phyloP scores from a whole-genome alignment of 64 coral and sea anemone species.

The Pocillopora verrucosa region DNA sequence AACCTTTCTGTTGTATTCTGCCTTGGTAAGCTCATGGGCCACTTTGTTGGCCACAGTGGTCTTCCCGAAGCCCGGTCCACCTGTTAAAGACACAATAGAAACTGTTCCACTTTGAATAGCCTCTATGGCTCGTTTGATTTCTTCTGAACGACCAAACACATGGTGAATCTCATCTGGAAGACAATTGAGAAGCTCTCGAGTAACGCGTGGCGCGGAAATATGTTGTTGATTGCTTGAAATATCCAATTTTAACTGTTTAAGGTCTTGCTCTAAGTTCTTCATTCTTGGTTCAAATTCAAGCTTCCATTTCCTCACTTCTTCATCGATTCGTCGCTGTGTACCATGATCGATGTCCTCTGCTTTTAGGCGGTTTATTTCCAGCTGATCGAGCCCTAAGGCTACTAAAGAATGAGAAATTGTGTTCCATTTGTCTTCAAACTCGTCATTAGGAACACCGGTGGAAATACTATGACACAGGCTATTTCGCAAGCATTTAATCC shows the following conservation, averaged over 20 bases:
- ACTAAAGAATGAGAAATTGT: constrained; percentile 9
- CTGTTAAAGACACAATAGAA: constrained; percentile 35
- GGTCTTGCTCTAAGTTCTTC: background rate
- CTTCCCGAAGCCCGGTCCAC: constrained; percentile 69
- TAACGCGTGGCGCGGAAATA: no score
- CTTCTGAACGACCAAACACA: constrained; percentile 23
- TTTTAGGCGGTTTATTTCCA: constrained; percentile 36
- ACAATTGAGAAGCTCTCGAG: background rate
- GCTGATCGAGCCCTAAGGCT: constrained; percentile 34
- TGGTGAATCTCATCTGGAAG: constrained; percentile 23
- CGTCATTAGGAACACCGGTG: background rate
- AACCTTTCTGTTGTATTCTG: background rate
- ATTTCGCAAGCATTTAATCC: constrained; percentile 57
- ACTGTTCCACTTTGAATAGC: background rate
- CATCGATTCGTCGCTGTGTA: constrained; percentile 6
- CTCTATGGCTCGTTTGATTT: background rate
- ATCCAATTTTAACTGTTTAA: background rate
- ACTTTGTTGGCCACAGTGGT: constrained; percentile 53
- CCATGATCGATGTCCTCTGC: constrained; percentile 10
- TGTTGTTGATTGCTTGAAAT: background rate
- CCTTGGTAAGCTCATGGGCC: constrained; percentile 20
- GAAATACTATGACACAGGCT: constrained; percentile 22
- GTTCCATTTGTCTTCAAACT: constrained; percentile 40
- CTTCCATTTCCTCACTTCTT: background rate
- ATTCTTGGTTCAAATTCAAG: background rate